phyloP scores from a whole-genome alignment of 1,140 invertebrate species.

The Bombus sylvicola region DNA sequence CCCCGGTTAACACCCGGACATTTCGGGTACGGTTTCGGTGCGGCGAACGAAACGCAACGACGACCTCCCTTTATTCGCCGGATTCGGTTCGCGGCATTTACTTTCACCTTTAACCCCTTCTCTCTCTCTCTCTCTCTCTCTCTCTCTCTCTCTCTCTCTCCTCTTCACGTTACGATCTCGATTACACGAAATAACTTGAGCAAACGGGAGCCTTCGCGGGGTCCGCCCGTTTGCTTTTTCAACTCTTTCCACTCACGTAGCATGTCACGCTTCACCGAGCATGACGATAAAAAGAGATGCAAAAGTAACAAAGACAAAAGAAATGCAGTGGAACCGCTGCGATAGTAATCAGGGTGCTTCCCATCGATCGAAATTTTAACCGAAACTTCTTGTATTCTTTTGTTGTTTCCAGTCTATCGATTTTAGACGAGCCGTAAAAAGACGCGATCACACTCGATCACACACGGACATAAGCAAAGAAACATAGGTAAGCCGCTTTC shows the following conservation, averaged over 20 bases:
- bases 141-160: not conserved
- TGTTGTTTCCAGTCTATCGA: conserved; percentile 79
- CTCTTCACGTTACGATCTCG: conserved; percentile 40
- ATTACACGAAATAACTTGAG: conserved; percentile 30
- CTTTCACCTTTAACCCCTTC: conserved; percentile 29
- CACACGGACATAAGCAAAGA: conserved; percentile 69
- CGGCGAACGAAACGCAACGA: not conserved
- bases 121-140: conserved; percentile 15
- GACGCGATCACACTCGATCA: conserved; percentile 67
- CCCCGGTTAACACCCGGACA: not conserved
- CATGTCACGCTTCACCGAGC: conserved; percentile 56
- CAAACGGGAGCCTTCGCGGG: conserved; percentile 4
- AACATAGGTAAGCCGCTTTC: conserved; percentile 69
- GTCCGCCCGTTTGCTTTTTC: conserved; percentile 28
- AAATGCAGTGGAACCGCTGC: conserved; percentile 23
- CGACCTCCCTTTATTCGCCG: not conserved
- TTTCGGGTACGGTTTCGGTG: not conserved
- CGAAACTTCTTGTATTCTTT: conserved; percentile 63
- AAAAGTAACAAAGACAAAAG: not conserved
- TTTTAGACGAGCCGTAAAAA: conserved; percentile 78
- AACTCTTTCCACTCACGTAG: conserved; percentile 41
- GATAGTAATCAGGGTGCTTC: conserved; percentile 31
- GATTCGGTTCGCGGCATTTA: conserved; percentile 7
- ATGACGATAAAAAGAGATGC: conserved; percentile 4
- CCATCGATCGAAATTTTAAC: conserved; percentile 42